Conservation (phyloP, 2,113 vertebrate species). For the Cephalopholis sonnerati region DNA sequence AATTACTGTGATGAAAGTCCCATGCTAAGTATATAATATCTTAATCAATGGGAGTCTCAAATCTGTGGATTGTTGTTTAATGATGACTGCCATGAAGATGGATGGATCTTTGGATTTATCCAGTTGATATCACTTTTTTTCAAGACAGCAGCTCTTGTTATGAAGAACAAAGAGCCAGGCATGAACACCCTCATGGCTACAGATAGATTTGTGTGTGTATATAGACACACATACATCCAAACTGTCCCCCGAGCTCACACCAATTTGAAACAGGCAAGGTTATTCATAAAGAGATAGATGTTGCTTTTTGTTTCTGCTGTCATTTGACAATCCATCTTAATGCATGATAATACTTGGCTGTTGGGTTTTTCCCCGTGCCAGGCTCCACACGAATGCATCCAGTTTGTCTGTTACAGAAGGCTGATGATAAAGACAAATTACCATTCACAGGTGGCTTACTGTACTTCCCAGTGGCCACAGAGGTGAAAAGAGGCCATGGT, state of each 20-base stretch:
- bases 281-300: conserved; percentile 77
- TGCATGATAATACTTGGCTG: conserved; percentile 70
- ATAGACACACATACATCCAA: conserved; percentile 20
- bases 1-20: conserved; percentile 14
- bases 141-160: conserved; percentile 1
- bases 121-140: not conserved
- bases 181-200: conserved; percentile 20
- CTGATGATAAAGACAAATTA: conserved; percentile 75
- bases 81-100: not conserved
- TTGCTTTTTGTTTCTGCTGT: conserved; percentile 67
- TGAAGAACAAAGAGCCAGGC: conserved; percentile 14
- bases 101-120: conserved; percentile 12
- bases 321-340: conserved; percentile 77
- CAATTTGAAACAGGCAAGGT: conserved; percentile 75
- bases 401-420: conserved; percentile 69
- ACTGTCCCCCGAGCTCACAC: conserved; percentile 60
- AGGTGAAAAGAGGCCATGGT: conserved; percentile 32
- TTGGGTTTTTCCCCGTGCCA: conserved; percentile 53
- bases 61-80: conserved; percentile 11
- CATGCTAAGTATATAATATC: not conserved
- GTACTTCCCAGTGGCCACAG: conserved; percentile 51
- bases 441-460: conserved; percentile 53
- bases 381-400: conserved; percentile 61
- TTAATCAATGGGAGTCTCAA: conserved; percentile 21
- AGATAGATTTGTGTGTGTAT: conserved; percentile 43